Evolutionary conservation across 2,888 invertebrate genomes (phyloP).

Genomic region (Melikaiella ostensackeni): DNA sequence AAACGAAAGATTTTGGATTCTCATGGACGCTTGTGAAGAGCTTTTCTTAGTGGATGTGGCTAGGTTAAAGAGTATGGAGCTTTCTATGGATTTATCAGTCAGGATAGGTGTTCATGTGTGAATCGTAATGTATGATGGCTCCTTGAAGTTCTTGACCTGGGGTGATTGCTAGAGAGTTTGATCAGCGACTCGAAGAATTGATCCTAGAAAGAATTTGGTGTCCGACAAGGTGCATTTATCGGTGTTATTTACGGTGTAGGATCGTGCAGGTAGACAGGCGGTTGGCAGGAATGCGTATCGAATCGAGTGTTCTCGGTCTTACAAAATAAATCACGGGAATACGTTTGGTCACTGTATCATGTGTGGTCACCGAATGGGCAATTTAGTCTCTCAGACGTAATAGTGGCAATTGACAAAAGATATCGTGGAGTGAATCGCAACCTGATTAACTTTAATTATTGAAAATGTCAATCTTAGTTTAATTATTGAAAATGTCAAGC

Average conservation of each 20-base stretch:
- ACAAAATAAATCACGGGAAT: slow-evolving; percentile 61
- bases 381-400: slow-evolving; percentile 18
- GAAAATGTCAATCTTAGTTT: too few species aligned
- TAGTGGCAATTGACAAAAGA: neutral
- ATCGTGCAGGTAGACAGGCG: neutral
- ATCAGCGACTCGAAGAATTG: neutral
- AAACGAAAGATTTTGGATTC: too few species aligned
- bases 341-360: slow-evolving; percentile 52
- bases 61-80: too few species aligned
- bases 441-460: neutral
- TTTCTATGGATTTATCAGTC: too few species aligned
- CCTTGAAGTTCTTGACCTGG: too few species aligned
- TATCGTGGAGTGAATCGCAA: neutral
- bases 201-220: slow-evolving; percentile 13
- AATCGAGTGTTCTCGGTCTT: slow-evolving; percentile 56
- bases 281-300: slow-evolving; percentile 41
- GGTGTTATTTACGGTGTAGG: slow-evolving; percentile 48
- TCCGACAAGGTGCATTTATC: slow-evolving; percentile 48
- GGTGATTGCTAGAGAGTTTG: too few species aligned
- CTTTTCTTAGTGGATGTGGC: too few species aligned
- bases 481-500: too few species aligned
- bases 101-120: too few species aligned
- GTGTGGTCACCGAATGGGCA: slow-evolving; percentile 42
- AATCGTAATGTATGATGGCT: too few species aligned
- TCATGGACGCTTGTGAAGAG: too few species aligned